Evolutionary conservation across 1,140 invertebrate species (phyloP), one percentile per base, ranked within the genome.

Genomic region (Leucophenga varia): DNA sequence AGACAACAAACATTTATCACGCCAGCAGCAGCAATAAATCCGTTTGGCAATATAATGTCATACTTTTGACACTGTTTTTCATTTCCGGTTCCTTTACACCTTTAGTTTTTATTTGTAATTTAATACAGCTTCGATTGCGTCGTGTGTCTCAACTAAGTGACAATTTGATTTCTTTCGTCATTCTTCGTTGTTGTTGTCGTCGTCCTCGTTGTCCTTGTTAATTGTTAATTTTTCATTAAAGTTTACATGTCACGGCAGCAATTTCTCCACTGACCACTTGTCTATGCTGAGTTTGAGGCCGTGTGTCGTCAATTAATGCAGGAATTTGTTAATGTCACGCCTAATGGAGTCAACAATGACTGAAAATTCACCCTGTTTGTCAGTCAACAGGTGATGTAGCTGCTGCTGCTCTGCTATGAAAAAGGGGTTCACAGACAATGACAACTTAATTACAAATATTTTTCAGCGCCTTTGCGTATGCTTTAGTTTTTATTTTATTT

Each of bases 141-240:
- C 47, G 61, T 67, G 63, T 65, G 59, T 67, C 63, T 65, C 64
- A 67, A 67, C 68, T 67, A 67, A 60, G 45, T 49, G 57, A 49
- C 56, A 67, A 68, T 67, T 67, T 67, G 54, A 68, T 67, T 67
- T 35, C 32, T n/a, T 54, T 64, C 54, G 59, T 67, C n/a, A n/a
- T n/a, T n/a, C n/a, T n/a, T n/a, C n/a, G n/a, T n/a, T n/a, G n/a
- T n/a, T n/a, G n/a, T n/a, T n/a, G n/a, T n/a, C n/a, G n/a, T n/a
- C n/a, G n/a, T n/a, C n/a, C n/a, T n/a, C n/a, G n/a, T n/a, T n/a
- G n/a, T n/a, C n/a, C n/a, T n/a, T 25, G 22, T 25, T 25, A n/a
- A 52, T 35, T 63, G 63, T 65, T 65, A 65, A 65, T 65, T 65
- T 65, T 65, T 65, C 63, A 65, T 67, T 65, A 65, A 48, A 63